Evolutionary conservation across 2,888 invertebrate species (phyloP), one percentile per base, ranked within the genome.

Genomic region (Drepanosiphum platanoidis): DNA sequence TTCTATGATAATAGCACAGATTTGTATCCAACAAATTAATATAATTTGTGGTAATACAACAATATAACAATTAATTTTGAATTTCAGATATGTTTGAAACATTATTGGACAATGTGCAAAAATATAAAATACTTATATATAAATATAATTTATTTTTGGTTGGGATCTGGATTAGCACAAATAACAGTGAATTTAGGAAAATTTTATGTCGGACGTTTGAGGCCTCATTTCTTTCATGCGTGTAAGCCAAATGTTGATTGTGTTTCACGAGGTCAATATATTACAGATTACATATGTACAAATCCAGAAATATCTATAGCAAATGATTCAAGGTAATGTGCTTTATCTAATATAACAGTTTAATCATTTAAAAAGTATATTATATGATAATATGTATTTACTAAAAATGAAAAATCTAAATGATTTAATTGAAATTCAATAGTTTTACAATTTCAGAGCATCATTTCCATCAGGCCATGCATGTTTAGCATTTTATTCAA

Each of bases 191-290:
- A 98, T 90, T 92, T 97, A 87, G 96, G 95, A 88, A 98, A 99
- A 90, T 97, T 97, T 90, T 93, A 95, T 11, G 94, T 98, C 87
- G 98, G 98, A 46, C 92, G 98, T 86, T 91, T 98, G 88, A 92
- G 99, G 88, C 99, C 99, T 46, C 97, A 99, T 90, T 99, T 98
- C 91, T 93, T 97, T 89, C 92, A 92, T 88, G 94, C 97, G 0
- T 99, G 99, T 89, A 91, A 92, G 86, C 98, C 98, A 0, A 91
- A 92, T 88, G 90, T 94, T 77, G 91, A 93, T 88, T 95, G 95
- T 89, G 71, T 18, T 32, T 77, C 80, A 11, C 27, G 46, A 52
- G 75, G 80, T 64, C 91, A 90, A 78, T 95, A 95, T 89, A 93
- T 94, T 86, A 94, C 91, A 90, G 92, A 92, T 89, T 98, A 94